Conservation (phyloP, 2,888 invertebrate species). For the Micoletzkya japonica region DNA sequence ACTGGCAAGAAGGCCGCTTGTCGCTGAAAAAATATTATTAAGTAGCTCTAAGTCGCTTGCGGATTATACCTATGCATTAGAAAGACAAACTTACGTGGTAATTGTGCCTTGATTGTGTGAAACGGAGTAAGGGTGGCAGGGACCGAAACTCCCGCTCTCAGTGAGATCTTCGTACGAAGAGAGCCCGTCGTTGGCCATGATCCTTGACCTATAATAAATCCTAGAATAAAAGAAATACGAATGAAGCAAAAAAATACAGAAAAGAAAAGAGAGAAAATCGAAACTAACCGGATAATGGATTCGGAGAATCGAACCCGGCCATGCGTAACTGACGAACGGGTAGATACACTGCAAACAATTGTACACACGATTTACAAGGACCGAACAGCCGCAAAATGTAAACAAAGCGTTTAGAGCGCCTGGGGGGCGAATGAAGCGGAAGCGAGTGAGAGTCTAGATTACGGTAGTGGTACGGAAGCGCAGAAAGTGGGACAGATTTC, state of each 20-base stretch:
- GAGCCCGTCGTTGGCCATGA: too few relatives aligned
- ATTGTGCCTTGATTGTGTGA: slow-evolving; percentile 39
- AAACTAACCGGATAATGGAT: slow-evolving; percentile 17
- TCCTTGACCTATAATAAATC: background rate
- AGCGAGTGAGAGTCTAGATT: background rate
- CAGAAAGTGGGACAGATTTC: too few relatives aligned
- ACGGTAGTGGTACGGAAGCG: too few relatives aligned
- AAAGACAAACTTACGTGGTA: slow-evolving; percentile 42
- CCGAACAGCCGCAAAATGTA: too few relatives aligned
- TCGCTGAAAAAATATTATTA: slow-evolving; percentile 33
- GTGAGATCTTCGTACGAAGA: slow-evolving; percentile 40
- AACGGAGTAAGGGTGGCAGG: slow-evolving; percentile 36
- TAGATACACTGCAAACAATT: too few relatives aligned
- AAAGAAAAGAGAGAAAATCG: background rate
- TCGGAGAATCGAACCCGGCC: slow-evolving; percentile 15
- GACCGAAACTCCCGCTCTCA: slow-evolving; percentile 32
- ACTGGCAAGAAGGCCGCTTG: slow-evolving; percentile 41
- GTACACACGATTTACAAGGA: too few relatives aligned
- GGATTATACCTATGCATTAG: background rate
- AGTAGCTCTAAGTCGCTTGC: background rate
- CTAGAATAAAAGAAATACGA: background rate
- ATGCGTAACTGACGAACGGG: too few relatives aligned
- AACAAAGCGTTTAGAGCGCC: too few relatives aligned
- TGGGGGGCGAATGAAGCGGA: too few relatives aligned
- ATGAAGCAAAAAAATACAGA: background rate